Percentiles rank a stretch among this genome's conserved stretches.
These are phyloP conservation scores for Sminthopsis crassicaudata DNA, from an alignment of 2,113 vertebrate genomes.

Conservation along the genomic window DNA sequence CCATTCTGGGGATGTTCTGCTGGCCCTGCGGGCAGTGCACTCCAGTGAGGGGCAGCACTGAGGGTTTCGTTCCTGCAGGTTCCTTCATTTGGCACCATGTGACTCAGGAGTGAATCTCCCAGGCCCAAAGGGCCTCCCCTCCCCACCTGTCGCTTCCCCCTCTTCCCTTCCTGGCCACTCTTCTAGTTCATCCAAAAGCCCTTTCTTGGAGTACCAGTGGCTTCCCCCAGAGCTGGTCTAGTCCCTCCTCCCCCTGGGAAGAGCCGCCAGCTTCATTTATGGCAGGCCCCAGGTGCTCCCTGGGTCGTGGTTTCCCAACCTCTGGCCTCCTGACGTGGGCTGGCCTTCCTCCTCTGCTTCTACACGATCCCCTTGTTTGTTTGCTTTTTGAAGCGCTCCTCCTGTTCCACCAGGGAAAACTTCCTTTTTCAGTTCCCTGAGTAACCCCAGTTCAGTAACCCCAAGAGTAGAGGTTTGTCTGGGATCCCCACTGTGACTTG, in stretches of 20 bases:
- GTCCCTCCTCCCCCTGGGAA: neutral
- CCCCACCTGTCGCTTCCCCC: neutral
- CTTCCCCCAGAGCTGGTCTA: neutral
- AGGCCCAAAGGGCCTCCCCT: neutral
- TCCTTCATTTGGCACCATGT: neutral
- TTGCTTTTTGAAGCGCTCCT: neutral
- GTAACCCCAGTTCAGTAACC: too few species aligned
- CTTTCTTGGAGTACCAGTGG: neutral
- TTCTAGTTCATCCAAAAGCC: neutral
- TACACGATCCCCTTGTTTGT: neutral
- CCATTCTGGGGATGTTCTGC: neutral
- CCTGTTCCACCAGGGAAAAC: neutral
- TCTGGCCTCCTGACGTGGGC: neutral
- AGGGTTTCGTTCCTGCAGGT: neutral
- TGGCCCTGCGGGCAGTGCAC: neutral
- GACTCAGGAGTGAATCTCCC: neutral
- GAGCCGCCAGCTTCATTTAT: neutral
- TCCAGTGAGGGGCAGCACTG: neutral
- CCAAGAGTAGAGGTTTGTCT: neutral
- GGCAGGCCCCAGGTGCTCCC: neutral
- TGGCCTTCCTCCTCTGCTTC: neutral
- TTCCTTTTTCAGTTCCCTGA: neutral
- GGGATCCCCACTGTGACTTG: neutral
- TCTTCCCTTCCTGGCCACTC: neutral
- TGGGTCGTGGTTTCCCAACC: neutral